Evolutionary conservation across 2,888 invertebrate genomes (phyloP), one percentile per base, ranked within the genome.

Genomic region (Holacanthella duospinosa): DNA sequence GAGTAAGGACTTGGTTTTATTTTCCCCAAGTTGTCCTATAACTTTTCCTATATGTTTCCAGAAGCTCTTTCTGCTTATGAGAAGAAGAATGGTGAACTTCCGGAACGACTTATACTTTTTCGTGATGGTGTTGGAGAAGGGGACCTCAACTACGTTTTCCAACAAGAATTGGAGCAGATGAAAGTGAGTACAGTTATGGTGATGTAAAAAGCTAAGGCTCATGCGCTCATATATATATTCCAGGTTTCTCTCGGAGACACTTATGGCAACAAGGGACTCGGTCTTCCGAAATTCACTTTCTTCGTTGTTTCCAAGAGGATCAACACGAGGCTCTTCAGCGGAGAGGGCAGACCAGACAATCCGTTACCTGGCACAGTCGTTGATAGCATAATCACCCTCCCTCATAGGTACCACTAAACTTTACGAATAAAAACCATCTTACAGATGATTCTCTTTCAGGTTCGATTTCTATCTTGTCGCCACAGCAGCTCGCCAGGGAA

Each of bases 121-220:
- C 83, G 96, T 19, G 96, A 96, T 77, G 96, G 94, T 26, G 94
- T 95, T 0, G 93, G 94, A 1, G 94, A 95, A 71, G 94, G 95
- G 0, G 91, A 94, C 75, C 80, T 94, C 1, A 82, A 84, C 0
- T 86, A 85, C 63, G 92, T 95, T 0, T 79, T 82, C 19, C 82
- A 85, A 1, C 85, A 85, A 44, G 95, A 96, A 77, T 84, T 93
- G 27, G 75, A 77, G 36, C 75, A 77, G 24, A 71, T 82, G 4
- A 71, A 75, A 69, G 76, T 75, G 70, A 65, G 60, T 66, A 16
- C 6, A 25, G 25, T 57, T 28, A 43, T 43, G 4, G 4, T 26
- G 12, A 24, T 25, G 4, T 53, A n/a, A 53, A 24, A 9, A 24
- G 4, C 53, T 53, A 9, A n/a, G n/a, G n/a, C n/a, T n/a, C n/a